Evolutionary conservation across 2,797 vertebrate species (phyloP), one percentile per base, ranked within the genome.

Genomic region (Urocyon cinereoargenteus): DNA sequence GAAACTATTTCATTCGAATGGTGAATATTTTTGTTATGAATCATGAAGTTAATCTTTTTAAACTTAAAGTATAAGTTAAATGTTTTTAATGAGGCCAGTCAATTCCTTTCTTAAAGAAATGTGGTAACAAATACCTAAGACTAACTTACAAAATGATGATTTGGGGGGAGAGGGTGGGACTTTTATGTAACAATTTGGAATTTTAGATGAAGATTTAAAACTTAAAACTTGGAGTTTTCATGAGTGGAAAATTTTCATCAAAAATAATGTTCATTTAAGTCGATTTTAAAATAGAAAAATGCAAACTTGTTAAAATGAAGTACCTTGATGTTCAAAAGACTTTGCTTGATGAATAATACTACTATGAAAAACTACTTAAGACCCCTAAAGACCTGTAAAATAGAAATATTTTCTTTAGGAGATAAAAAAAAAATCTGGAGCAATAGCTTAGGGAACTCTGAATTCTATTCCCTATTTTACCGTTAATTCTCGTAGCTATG

Each of bases 321-420:
- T 95, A 91, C 90, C 70, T 88, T 86, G 40, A 68, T 93, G 61
- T 91, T 90, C 84, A 68, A 83, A 90, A 88, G 16, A 14, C 31
- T n/a, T 21, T 88, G 34, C 73, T 81, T 96, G 15, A 75, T 92
- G 85, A 93, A 75, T 96, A 94, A 77, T 86, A 86, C 94, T 92
- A 77, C 13, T 93, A 10, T 95, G 0, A 92, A 15, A 95, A 92
- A 97, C 64, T 85, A 66, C 7, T 49, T 93, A 66, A 66, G 24
- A 70, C 18, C 78, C 73, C 86, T 57, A 28, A 91, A 53, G 21
- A 72, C 64, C 96, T 97, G 66, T 96, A 78, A n/a, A 91, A 53
- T 86, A 97, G 66, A 91, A 95, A 85, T 90, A 95, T 94, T 96
- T 97, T 97, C 96, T 96, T 98, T 96, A 95, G 95, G 70, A 95